Conservation (phyloP, 1,140 invertebrate species). For the Thaumetopoea pityocampa region DNA sequence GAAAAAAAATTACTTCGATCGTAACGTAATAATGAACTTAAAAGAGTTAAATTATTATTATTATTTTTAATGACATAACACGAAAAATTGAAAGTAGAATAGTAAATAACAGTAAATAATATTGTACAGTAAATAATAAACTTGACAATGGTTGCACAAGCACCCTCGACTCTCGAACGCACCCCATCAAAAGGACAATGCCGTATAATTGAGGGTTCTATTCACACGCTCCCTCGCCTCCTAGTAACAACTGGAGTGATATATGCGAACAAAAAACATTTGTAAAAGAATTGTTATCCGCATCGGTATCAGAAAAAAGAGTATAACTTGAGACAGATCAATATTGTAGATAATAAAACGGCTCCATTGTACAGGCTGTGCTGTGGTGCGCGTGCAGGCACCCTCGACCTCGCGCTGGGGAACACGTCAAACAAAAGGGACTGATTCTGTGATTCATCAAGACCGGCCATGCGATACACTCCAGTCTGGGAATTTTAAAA, state of each 20-base stretch:
- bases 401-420: conserved; percentile 18
- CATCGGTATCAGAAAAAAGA: conserved; percentile 41
- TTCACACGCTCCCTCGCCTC: conserved; percentile 34
- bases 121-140: conserved; percentile 6
- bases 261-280: conserved; percentile 58
- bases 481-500: no score
- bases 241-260: conserved; percentile 34
- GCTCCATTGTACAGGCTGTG: conserved; percentile 41
- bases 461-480: no score
- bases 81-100: no score
- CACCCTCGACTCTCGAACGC: conserved; percentile 1
- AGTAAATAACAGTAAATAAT: no score
- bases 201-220: conserved; percentile 35
- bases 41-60: no score
- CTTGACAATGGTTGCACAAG: conserved; percentile 11
- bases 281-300: conserved; percentile 49
- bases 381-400: conserved; percentile 19
- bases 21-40: no score
- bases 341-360: conserved; percentile 57
- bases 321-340: conserved; percentile 48
- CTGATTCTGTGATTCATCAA: no score
- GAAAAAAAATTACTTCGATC: no score
- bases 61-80: no score
- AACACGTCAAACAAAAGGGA: no score
- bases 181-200: conserved; percentile 23